Percentiles rank a stretch among this genome's conserved stretches.
Conservation (phyloP, 2,113 vertebrate genomes). For the Ranitomeya imitator region DNA sequence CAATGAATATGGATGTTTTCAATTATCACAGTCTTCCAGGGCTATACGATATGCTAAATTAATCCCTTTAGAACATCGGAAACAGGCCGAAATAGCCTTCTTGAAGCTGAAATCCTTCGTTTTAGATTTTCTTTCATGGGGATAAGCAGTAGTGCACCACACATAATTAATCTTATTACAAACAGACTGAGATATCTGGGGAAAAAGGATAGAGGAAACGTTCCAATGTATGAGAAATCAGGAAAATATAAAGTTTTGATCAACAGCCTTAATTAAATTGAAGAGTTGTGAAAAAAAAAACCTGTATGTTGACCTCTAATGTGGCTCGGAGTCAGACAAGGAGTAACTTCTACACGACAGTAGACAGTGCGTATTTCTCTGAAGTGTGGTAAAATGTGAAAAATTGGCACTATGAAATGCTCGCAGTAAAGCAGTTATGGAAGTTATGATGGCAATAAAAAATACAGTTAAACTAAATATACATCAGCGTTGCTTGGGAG, state of each 20-base stretch:
- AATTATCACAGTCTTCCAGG: conserved; percentile 92
- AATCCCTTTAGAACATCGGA: conserved; percentile 90
- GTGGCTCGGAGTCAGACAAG: not conserved
- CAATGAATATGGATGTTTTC: conserved; percentile 94
- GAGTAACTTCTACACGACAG: not conserved
- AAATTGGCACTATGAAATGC: conserved; percentile 2
- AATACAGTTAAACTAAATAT: conserved; percentile 16
- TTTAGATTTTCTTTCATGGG: conserved; percentile 87
- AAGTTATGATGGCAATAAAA: conserved; percentile 27
- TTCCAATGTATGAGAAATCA: conserved; percentile 74
- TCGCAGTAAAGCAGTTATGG: conserved; percentile 12
- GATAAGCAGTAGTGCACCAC: conserved; percentile 82
- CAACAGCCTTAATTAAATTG: conserved; percentile 77
- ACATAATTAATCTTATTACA: conserved; percentile 87
- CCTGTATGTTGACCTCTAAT: conserved; percentile 13
- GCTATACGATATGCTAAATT: conserved; percentile 89
- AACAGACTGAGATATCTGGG: conserved; percentile 72
- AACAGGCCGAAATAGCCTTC: conserved; percentile 87
- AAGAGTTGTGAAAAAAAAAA: conserved; percentile 55
- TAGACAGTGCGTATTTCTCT: not conserved
- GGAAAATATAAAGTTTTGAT: conserved; percentile 67
- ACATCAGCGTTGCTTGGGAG: not conserved
- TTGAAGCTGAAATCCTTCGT: conserved; percentile 83
- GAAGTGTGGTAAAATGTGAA: conserved; percentile 13
- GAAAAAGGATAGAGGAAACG: conserved; percentile 55